Base-by-base conservation (phyloP, 2,113 vertebrate genomes). In the Haemorhous mexicanus region DNA sequence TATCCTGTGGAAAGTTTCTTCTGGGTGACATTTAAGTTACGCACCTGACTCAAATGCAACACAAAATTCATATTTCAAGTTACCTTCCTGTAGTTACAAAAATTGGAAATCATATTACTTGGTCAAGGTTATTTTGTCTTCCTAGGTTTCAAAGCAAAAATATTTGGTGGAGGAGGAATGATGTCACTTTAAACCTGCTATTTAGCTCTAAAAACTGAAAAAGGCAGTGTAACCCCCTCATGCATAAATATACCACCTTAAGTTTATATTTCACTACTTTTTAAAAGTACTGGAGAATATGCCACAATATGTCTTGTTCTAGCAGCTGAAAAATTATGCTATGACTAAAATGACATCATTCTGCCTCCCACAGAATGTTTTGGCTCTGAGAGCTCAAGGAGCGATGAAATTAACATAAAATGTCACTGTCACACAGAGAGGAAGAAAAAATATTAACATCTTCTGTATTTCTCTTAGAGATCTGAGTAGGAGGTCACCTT, bases 221-320 rank as follows among this genome's bases (percentile, higher is more conserved):
- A 96, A 97, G 95, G 84, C 95, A 87, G 95, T 88, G 93, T 94
- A 97, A 97, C 89, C 79, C 85, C 91, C 95, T 96, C 94, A 96
- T 94, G 86, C 95, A 95, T 96, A 96, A 96, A 97, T 97, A 97
- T 97, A 97, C 97, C 94, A 97, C 97, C 96, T 96, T 93, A 97
- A 95, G 96, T 95, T 98, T 98, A 97, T 97, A 94, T 97, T 97
- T 97, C 95, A 94, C 92, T 97, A 94, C 95, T 97, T 97, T 89
- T 97, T 17, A 94, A 95, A 98, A 98, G 95, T 96, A 97, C 96
- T 96, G 94, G 96, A 97, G 97, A 97, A 97, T 96, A 97, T 98
- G 97, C 97, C 97, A 98, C 97, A 98, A 98, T 98, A 98, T 98
- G 97, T 98, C 97, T 98, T 96, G 96, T 97, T 98, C 95, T 97